phyloP scores from a whole-genome alignment of 92 coral and sea anemone species.

The Heliopora coerulea region DNA sequence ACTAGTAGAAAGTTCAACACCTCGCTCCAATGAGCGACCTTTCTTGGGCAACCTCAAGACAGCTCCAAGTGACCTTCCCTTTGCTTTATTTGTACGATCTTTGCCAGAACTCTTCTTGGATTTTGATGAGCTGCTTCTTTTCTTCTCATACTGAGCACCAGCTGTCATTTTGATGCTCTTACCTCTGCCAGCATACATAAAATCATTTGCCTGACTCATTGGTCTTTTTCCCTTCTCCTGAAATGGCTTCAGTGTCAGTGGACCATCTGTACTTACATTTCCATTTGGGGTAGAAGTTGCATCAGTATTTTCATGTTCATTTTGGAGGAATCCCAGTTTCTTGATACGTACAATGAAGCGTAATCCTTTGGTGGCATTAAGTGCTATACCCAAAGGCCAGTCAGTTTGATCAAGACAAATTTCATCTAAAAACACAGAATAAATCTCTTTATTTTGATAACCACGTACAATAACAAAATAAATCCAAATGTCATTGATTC shows the following conservation, averaged over 20 bases:
- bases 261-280: slow-evolving; percentile 49
- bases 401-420: slow-evolving; percentile 95
- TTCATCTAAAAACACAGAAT: slow-evolving; percentile 70
- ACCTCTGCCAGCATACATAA: slow-evolving; percentile 35
- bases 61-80: slow-evolving; percentile 81
- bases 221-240: slow-evolving; percentile 8
- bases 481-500: too few relatives aligned
- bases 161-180: slow-evolving; percentile 40
- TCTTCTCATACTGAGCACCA: slow-evolving; percentile 64
- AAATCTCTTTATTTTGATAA: not conserved
- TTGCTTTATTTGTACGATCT: slow-evolving; percentile 57
- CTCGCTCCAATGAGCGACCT: slow-evolving; percentile 44
- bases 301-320: slow-evolving; percentile 15
- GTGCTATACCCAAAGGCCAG: slow-evolving; percentile 85
- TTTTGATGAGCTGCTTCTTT: slow-evolving; percentile 27
- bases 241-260: slow-evolving; percentile 34
- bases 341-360: slow-evolving; percentile 87
- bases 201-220: slow-evolving; percentile 20
- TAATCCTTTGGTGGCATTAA: slow-evolving; percentile 84
- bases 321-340: slow-evolving; percentile 43
- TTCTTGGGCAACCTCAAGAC: slow-evolving; percentile 63
- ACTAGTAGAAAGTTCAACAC: slow-evolving; percentile 87
- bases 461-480: too few relatives aligned
- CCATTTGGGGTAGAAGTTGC: slow-evolving; percentile 43
- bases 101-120: slow-evolving; percentile 4